These are phyloP conservation scores for Meandrina meandrites DNA, from an alignment of 92 coral and sea anemone species.

Conservation along the genomic window DNA sequence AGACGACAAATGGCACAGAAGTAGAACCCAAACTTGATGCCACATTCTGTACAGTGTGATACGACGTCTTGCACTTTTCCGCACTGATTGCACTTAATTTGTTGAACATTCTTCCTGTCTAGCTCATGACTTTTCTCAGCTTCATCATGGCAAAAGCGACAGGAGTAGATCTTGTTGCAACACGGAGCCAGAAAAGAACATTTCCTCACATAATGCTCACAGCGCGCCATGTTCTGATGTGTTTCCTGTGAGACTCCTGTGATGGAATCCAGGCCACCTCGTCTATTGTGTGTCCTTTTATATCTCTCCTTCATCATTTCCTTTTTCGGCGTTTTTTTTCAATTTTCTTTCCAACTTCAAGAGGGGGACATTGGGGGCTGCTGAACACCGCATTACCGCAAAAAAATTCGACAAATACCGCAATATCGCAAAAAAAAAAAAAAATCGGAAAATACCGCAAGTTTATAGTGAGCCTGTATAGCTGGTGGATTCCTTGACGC, in stretches of 20 bases:
- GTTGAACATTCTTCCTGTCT: constrained; percentile 75
- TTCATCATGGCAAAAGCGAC: constrained; percentile 88
- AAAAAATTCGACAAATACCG: too few relatives aligned
- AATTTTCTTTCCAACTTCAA: too few relatives aligned
- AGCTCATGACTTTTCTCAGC: constrained; percentile 76
- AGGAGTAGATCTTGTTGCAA: constrained; percentile 81
- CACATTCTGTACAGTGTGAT: constrained; percentile 68
- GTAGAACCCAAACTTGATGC: constrained; percentile 86
- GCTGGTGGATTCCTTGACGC: too few relatives aligned
- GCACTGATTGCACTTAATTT: constrained; percentile 84
- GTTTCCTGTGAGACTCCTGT: too few relatives aligned
- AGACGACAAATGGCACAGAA: constrained; percentile 87
- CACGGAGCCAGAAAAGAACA: constrained; percentile 90
- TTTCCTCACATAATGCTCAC: constrained; percentile 86
- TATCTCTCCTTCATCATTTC: too few relatives aligned
- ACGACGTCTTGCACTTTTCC: constrained; percentile 71
- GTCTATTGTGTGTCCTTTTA: background rate
- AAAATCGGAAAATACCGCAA: too few relatives aligned
- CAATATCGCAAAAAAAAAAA: too few relatives aligned
- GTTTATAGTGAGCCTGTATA: too few relatives aligned
- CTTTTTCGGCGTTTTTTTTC: too few relatives aligned
- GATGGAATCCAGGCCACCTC: constrained; percentile 21
- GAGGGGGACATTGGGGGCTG: too few relatives aligned
- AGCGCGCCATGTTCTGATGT: constrained; percentile 41
- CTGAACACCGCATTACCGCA: too few relatives aligned